These are phyloP conservation scores for Centropus bengalensis DNA, from an alignment of 2,113 vertebrate species.

Conservation along the genomic window DNA sequence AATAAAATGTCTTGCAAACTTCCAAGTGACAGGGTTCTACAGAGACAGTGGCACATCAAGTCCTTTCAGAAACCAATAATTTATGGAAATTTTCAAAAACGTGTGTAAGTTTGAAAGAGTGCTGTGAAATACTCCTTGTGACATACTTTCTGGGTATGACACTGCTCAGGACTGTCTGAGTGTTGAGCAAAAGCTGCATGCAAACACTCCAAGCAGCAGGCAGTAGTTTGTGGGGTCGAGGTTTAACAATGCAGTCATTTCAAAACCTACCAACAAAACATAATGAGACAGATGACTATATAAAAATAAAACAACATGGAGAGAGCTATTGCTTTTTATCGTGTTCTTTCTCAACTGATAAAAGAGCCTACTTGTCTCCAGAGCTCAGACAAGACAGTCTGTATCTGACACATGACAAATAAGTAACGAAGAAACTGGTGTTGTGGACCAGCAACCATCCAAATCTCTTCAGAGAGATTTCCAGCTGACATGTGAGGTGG, in stretches of 20 bases:
- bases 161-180: not conserved
- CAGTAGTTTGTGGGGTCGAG: not conserved
- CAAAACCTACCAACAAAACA: not conserved
- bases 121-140: not conserved
- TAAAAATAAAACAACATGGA: not conserved
- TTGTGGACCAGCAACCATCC: not conserved
- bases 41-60: not conserved
- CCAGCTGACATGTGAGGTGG: not conserved
- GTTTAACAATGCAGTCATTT: not conserved
- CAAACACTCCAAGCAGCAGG: not conserved
- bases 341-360: not conserved
- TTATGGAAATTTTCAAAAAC: not conserved
- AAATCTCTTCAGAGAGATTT: not conserved
- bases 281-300: not conserved
- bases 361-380: not conserved
- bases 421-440: not conserved
- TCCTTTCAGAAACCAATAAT: not conserved
- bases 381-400: not conserved
- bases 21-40: not conserved
- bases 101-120: not conserved
- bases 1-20: not conserved
- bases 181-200: not conserved
- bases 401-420: not conserved
- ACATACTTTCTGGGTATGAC: not conserved
- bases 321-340: not conserved